Percentiles rank a stretch among this genome's conserved stretches.
Conservation (phyloP, 2,113 vertebrate species). For the Melanocharis versteri region DNA sequence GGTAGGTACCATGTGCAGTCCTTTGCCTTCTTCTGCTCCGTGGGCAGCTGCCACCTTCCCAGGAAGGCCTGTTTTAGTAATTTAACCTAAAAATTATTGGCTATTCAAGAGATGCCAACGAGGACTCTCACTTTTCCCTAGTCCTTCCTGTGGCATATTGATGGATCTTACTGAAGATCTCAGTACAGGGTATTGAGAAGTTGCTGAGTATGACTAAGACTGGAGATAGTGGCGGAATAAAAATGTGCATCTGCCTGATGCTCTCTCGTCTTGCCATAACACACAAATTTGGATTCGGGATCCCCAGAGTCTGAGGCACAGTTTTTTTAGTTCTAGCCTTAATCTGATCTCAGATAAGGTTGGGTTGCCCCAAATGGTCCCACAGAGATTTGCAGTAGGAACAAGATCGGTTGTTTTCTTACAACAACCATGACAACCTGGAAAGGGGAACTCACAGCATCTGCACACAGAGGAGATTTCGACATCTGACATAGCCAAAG, state of each 20-base stretch:
- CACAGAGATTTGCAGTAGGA: not conserved
- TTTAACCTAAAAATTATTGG: not conserved
- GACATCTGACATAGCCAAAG: conserved; percentile 1
- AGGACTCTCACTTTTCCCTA: not conserved
- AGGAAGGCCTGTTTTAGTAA: not conserved
- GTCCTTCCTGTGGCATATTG: not conserved
- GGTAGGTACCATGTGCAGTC: not conserved
- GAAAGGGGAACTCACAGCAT: conserved; percentile 28
- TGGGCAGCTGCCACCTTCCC: not conserved
- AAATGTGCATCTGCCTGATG: not conserved
- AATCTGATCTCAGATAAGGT: not conserved
- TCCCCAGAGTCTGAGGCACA: not conserved
- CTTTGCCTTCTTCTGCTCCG: not conserved
- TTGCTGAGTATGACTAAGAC: not conserved
- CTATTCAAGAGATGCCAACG: not conserved
- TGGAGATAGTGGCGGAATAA: not conserved
- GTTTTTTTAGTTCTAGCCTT: not conserved
- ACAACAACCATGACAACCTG: conserved; percentile 31
- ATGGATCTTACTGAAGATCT: not conserved
- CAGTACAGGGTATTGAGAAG: not conserved
- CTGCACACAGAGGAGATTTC: conserved; percentile 34
- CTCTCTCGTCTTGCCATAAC: not conserved
- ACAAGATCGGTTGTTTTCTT: not conserved
- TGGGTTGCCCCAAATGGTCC: not conserved
- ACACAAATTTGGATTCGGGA: not conserved